Base-by-base conservation (phyloP, 2,113 vertebrate species). In the Balaeniceps rex region DNA sequence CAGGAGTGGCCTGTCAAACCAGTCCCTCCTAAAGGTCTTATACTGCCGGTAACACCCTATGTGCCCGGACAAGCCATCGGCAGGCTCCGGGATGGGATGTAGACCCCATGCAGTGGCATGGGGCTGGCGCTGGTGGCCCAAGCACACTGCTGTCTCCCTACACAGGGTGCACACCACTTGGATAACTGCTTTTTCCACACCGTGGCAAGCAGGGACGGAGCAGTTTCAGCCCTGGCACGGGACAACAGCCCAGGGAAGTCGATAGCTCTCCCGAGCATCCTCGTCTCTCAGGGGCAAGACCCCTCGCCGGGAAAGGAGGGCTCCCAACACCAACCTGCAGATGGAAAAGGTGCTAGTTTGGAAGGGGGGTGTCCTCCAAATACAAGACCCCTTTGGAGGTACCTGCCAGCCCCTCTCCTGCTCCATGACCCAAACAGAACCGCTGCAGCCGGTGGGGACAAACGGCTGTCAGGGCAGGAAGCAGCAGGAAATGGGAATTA, bases 281-380 rank as follows among this genome's bases (percentile, higher is more conserved):
- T 86, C 0, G 0, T 69, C 2, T 10, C 24, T 23, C 42, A 54
- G 60, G 65, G 0, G 0, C 5, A 33, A 70, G 40, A 60, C 2
- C 10, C 11, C 49, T 47, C 0, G 0, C n/a, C 0, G 1, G 21
- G 61, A 47, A 47, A 64, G 60, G 55, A 92, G 34, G 36, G 42
- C 47, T 55, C 47, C 61, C 42, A 66, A 19, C 33, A n/a, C 14
- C 82, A 46, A 38, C 11, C 19, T 71, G 40, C 46, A 21, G 57
- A 14, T 36, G 40, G 44, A 83, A 86, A 72, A 86, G 13, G n/a
- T 65, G 29, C 7, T 88, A 49, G 18, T 49, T 86, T 65, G 47
- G 36, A 42, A 52, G 13, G 2, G 7, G 22, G 19, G 9, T 12
- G 5, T 94, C 42, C 71, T 90, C 42, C 65, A 87, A 77, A 78